These are phyloP conservation scores for Buteo buteo DNA, from an alignment of 2,113 vertebrate species.

Conservation along the genomic window DNA sequence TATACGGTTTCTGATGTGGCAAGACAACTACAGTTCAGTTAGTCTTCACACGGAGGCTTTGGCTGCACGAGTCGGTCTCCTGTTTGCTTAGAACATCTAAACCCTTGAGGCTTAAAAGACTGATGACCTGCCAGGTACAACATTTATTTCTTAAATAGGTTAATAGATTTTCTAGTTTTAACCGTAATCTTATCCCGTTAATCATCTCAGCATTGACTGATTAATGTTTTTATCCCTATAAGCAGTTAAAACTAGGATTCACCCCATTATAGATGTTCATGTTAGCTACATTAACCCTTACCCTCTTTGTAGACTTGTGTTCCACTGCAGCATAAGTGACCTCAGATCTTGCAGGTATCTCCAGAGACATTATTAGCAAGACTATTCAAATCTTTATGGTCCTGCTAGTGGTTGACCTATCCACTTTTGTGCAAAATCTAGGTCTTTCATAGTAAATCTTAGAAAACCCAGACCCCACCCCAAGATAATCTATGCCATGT, in stretches of 20 bases:
- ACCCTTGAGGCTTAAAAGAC: neutral
- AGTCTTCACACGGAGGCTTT: neutral
- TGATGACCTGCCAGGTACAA: neutral
- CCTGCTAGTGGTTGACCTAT: neutral
- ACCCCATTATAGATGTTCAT: neutral
- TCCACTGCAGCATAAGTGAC: neutral
- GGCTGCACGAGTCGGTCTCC: neutral
- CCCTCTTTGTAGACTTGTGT: neutral
- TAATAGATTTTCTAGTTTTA: slow-evolving; percentile 28
- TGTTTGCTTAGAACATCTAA: neutral
- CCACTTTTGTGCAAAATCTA: neutral
- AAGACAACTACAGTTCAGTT: no score
- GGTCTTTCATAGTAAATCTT: neutral
- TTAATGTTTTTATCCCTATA: neutral
- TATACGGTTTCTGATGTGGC: neutral
- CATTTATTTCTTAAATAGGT: neutral
- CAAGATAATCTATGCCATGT: fast-evolving
- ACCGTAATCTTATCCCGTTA: neutral
- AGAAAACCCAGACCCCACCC: neutral
- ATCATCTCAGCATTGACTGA: neutral
- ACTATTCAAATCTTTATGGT: neutral
- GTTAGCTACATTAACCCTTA: neutral
- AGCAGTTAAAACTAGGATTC: neutral
- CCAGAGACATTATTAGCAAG: neutral
- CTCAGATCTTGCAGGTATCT: neutral